A percentile compares a stretch with the other conserved stretches of the same genome.
phyloP scores from a whole-genome alignment of 2,888 invertebrate genomes.

The Mylabris sibirica region DNA sequence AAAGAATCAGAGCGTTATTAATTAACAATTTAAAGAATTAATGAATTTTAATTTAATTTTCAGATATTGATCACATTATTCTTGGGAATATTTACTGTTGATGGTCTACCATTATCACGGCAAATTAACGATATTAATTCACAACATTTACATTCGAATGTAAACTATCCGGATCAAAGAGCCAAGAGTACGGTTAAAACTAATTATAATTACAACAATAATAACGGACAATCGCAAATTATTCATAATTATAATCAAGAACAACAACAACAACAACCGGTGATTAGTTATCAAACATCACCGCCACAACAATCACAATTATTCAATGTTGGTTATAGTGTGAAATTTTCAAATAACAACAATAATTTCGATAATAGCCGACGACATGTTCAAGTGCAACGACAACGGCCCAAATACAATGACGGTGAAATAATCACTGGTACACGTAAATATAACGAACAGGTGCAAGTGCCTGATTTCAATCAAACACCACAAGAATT shows the following conservation, averaged over 20 bases:
- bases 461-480: conserved; percentile 27
- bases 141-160: conserved; percentile 40
- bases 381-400: conserved; percentile 15
- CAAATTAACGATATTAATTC: conserved; percentile 22
- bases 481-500: conserved; percentile 28
- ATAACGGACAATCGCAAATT: not conserved
- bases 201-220: conserved; percentile 30
- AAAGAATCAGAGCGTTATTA: conserved; percentile 9
- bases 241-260: not conserved
- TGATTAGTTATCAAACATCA: not conserved
- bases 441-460: conserved; percentile 34
- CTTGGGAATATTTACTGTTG: conserved; percentile 15
- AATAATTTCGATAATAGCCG: not conserved
- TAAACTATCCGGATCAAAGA: conserved; percentile 43
- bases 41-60: conserved; percentile 18
- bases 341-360: conserved; percentile 25
- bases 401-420: conserved; percentile 21
- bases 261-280: not conserved
- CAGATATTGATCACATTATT: conserved; percentile 23
- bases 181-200: conserved; percentile 48
- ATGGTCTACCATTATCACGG: not conserved
- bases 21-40: not conserved
- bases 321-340: conserved; percentile 39
- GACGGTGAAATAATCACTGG: conserved; percentile 37
- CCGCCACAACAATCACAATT: conserved; percentile 25